Evolutionary conservation across 2,888 invertebrate genomes (phyloP).

Genomic region (Apotomis capreana): DNA sequence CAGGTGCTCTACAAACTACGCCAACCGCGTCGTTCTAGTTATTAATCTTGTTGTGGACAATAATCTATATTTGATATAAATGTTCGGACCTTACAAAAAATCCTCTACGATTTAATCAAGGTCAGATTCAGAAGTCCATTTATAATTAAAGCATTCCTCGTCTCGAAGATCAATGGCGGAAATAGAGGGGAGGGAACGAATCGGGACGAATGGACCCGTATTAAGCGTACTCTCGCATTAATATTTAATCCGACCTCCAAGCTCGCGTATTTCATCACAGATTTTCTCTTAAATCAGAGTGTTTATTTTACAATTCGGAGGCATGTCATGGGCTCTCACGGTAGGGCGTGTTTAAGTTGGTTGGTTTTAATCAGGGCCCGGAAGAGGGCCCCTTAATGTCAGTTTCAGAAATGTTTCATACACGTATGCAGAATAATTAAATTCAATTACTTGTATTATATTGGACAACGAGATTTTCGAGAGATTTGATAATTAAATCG

Average conservation of each 20-base stretch:
- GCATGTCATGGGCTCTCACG: conserved; percentile 5
- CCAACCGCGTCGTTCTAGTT: no score
- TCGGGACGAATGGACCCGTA: conserved; percentile 30
- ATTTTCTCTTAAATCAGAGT: conserved; percentile 35
- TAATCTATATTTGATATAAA: not conserved
- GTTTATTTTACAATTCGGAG: conserved; percentile 24
- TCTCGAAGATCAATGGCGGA: conserved; percentile 37
- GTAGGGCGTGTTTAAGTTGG: not conserved
- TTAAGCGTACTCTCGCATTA: conserved; percentile 35
- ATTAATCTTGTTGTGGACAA: not conserved
- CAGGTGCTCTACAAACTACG: no score
- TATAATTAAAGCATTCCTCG: conserved; percentile 40
- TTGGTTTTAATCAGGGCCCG: conserved; percentile 22
- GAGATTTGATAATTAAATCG: no score
- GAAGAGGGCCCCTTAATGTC: conserved; percentile 6
- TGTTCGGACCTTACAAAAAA: not conserved
- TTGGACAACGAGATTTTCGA: not conserved
- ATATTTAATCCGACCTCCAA: conserved; percentile 36
- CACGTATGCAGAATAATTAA: not conserved
- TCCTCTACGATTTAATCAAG: conserved; percentile 20
- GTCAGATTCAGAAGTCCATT: conserved; percentile 30
- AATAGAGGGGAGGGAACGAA: conserved; percentile 31
- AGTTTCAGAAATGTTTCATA: conserved; percentile 2
- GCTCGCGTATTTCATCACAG: conserved; percentile 28
- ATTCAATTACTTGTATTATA: not conserved